Percentiles rank a stretch among this genome's conserved stretches.
Evolutionary conservation across 2,113 vertebrate genomes (phyloP).

Genomic region (Callocephalon fimbriatum): DNA sequence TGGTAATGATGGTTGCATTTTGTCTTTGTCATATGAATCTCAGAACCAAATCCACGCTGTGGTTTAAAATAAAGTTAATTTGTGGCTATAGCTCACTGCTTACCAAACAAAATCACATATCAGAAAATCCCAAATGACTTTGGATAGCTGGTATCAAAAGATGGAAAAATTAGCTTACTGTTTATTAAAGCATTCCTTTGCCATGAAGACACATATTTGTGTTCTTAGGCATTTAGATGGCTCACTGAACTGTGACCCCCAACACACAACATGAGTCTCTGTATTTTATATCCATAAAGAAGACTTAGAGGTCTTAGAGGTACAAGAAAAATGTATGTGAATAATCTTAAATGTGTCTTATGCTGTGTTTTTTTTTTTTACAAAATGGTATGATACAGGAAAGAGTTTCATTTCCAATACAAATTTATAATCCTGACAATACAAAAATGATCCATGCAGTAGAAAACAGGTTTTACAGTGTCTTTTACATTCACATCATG

Average conservation of each 20-base stretch:
- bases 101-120: neutral
- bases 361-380: neutral
- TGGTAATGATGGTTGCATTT: neutral
- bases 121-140: conserved; percentile 52
- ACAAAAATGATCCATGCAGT: neutral
- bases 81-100: neutral
- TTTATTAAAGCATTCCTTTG: conserved; percentile 40
- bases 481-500: neutral
- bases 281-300: neutral
- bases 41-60: neutral
- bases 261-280: neutral
- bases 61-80: conserved; percentile 34
- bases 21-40: neutral
- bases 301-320: neutral
- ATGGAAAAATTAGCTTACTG: neutral
- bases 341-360: neutral
- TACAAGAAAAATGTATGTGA: conserved; percentile 4
- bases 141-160: conserved; percentile 21
- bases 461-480: neutral
- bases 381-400: neutral
- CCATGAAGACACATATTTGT: conserved; percentile 50
- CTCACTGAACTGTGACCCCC: neutral
- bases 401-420: neutral
- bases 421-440: neutral
- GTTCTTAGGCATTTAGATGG: conserved; percentile 35